Base-by-base conservation (phyloP, 2,888 invertebrate species). In the Ceramica pisi region DNA sequence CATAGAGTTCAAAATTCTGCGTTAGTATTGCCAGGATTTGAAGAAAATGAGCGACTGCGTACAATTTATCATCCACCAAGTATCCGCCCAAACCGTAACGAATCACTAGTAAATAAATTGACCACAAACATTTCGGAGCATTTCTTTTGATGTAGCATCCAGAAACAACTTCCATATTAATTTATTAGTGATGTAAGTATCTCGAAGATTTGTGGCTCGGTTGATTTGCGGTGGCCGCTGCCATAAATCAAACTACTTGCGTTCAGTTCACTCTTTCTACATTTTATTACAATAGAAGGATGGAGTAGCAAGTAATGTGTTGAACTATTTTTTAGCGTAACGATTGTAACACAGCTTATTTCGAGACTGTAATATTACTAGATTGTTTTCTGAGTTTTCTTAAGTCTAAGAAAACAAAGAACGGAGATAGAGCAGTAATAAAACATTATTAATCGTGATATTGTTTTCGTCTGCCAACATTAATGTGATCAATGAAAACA, bases 21-120 rank as follows among this genome's bases (percentile, higher is more conserved):
- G 61, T 61, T 67, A 67, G 46, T 23, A 48, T 56, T 69, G 64
- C 71, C 51, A 79, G 79, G 81, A 88, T 80, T 83, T 81, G 88
- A 88, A 90, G 89, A 92, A 92, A 92, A 94, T 93, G 92, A 94
- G 88, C 87, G 92, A 92, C 91, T 92, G 91, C 85, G 84, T 89
- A 92, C 91, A 92, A 95, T 95, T 95, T 94, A 95, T 95, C 95
- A 95, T 95, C 92, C 88, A 86, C 86, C 93, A 95, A 95, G 95
- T 95, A 95, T 95, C 94, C 95, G 95, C 95, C 95, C 95, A 92
- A 90, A 88, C 92, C 92, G 91, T 93, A 95, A 94, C 95, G 92
- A 95, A 95, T 95, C 92, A 89, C 92, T 94, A 92, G 94, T 95
- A 95, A 95, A 95, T 94, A 95, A 95, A 95, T 94, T 94, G 95